A percentile compares a stretch with the other conserved stretches of the same genome.
These are phyloP conservation scores for Osmerus mordax DNA, from an alignment of 2,113 vertebrate genomes.

Conservation along the genomic window DNA sequence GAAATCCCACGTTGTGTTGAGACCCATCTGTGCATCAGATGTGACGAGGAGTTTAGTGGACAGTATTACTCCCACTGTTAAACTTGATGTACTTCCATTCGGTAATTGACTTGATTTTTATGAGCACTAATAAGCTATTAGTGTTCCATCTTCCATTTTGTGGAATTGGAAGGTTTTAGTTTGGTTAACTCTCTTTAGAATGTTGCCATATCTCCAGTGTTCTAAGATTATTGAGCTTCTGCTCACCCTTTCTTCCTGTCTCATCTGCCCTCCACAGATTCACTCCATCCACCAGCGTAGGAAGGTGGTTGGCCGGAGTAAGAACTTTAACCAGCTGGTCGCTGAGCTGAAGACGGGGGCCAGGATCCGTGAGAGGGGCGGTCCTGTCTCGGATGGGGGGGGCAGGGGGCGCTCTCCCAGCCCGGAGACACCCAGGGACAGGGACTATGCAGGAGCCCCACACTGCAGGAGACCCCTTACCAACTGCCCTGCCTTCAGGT, in stretches of 20 bases:
- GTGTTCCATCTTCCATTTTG: too few species aligned
- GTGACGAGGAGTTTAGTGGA: not conserved
- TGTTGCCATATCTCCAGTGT: too few species aligned
- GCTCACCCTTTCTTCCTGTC: not conserved
- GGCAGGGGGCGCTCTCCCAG: slow-evolving; percentile 51
- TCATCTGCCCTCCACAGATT: slow-evolving; percentile 69
- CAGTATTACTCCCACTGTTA: not conserved
- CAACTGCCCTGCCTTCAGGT: slow-evolving; percentile 81
- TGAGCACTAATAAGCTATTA: too few species aligned
- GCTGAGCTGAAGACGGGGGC: slow-evolving; percentile 83
- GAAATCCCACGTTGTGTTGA: not conserved
- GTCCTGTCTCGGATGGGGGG: slow-evolving; percentile 65
- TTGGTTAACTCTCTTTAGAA: too few species aligned
- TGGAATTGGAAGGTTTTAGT: too few species aligned
- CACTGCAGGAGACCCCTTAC: slow-evolving; percentile 74
- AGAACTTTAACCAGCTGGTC: slow-evolving; percentile 90
- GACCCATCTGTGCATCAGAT: slow-evolving; percentile 4
- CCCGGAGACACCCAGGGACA: slow-evolving; percentile 62
- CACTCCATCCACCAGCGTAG: slow-evolving; percentile 91
- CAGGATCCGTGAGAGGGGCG: slow-evolving; percentile 77
- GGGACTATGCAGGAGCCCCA: slow-evolving; percentile 44
- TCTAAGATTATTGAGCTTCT: too few species aligned
- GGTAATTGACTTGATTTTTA: too few species aligned
- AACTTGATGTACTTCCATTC: too few species aligned
- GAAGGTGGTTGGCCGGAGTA: slow-evolving; percentile 84